Conservation (phyloP, 2,888 invertebrate species). For the Agriopis aurantiaria region DNA sequence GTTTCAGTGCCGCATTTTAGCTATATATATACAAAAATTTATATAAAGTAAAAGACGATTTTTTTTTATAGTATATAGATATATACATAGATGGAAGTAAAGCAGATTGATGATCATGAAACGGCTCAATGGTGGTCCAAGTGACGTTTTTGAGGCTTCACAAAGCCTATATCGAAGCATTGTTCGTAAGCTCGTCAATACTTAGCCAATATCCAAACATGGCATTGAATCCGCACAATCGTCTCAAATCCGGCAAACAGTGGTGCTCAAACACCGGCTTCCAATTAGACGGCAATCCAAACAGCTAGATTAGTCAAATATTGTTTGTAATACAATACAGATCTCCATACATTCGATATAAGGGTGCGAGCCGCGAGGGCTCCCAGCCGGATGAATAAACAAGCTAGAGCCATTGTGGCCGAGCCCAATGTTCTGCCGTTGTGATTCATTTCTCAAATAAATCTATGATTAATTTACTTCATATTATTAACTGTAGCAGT, state of each 20-base stretch:
- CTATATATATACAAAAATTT: no score
- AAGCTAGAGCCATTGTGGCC: conserved; percentile 39
- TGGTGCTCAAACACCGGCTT: conserved; percentile 51
- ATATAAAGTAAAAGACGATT: no score
- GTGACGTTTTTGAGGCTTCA: not conserved
- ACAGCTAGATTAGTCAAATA: conserved; percentile 77
- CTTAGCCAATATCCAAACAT: conserved; percentile 41
- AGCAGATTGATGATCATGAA: not conserved
- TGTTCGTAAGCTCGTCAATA: conserved; percentile 34
- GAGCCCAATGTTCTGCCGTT: conserved; percentile 18
- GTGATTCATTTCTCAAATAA: conserved; percentile 26
- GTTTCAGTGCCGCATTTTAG: no score
- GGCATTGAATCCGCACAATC: conserved; percentile 43
- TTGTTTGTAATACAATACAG: conserved; percentile 76
- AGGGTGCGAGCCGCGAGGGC: conserved; percentile 59
- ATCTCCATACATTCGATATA: conserved; percentile 75
- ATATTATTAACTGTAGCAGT: not conserved
- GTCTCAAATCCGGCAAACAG: conserved; percentile 46
- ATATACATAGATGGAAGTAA: no score
- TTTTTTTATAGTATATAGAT: no score
- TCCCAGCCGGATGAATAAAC: conserved; percentile 49
- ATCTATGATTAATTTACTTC: conserved; percentile 10
- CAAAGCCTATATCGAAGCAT: conserved; percentile 16
- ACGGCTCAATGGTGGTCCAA: not conserved
- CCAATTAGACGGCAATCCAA: conserved; percentile 74